Evolutionary conservation across 2,113 vertebrate species (phyloP).

Genomic region (Silurus asotus): DNA sequence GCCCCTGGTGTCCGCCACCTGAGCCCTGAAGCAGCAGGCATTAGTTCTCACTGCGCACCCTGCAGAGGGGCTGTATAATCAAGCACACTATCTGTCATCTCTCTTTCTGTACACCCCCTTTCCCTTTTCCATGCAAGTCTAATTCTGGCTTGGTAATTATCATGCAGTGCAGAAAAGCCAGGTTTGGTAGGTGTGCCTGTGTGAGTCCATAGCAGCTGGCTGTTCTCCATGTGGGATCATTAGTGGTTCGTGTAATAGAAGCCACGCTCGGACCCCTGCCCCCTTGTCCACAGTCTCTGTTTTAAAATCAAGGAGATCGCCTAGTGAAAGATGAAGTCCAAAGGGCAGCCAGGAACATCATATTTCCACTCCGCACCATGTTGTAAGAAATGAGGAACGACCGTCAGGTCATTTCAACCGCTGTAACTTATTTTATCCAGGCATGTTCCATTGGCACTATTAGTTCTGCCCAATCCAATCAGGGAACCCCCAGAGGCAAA

Average conservation of each 20-base stretch:
- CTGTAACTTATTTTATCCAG: neutral
- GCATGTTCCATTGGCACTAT: neutral
- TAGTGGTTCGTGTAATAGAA: neutral
- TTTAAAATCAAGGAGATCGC: neutral
- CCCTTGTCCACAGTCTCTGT: neutral
- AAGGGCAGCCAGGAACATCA: neutral
- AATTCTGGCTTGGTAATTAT: slow-evolving; percentile 42
- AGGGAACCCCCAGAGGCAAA: neutral
- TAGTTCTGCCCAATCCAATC: slow-evolving; percentile 7
- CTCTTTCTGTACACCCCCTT: slow-evolving; percentile 13
- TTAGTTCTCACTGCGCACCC: slow-evolving; percentile 25
- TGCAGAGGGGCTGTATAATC: slow-evolving; percentile 18
- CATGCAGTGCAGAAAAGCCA: slow-evolving; percentile 14
- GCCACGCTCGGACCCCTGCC: neutral
- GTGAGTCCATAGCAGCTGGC: neutral
- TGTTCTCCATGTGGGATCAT: slow-evolving; percentile 30
- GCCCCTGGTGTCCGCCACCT: slow-evolving; percentile 61
- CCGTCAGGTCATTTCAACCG: neutral
- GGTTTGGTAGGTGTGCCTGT: slow-evolving; percentile 13
- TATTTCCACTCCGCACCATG: neutral
- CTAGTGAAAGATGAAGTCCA: neutral
- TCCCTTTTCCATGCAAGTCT: neutral
- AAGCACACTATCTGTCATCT: slow-evolving; percentile 8
- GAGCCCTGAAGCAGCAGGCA: slow-evolving; percentile 45
- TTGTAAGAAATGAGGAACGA: neutral